Evolutionary conservation across 2,113 vertebrate genomes (phyloP).

Genomic region (Bungarus multicinctus): DNA sequence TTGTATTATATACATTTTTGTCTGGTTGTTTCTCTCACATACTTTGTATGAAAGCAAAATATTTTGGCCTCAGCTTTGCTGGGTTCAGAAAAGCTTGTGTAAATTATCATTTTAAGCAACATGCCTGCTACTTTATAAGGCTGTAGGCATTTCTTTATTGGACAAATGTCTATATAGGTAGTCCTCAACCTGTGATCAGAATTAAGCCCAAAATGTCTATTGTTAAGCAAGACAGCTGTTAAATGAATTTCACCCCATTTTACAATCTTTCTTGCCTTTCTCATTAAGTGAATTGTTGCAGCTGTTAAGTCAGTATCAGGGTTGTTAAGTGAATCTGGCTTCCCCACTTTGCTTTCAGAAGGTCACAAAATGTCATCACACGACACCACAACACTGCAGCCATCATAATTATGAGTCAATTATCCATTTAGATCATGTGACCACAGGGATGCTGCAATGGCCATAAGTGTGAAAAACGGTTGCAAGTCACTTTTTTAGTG

Average conservation of each 20-base stretch:
- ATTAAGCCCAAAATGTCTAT: not conserved
- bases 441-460: not conserved
- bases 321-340: not conserved
- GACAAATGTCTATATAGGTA: not conserved
- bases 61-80: not conserved
- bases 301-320: not conserved
- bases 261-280: not conserved
- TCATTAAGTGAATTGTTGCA: not conserved
- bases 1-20: not conserved
- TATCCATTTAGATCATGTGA: not conserved
- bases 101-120: not conserved
- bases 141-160: not conserved
- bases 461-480: not conserved
- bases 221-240: not conserved
- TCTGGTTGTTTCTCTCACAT: not conserved
- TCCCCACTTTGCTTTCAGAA: not conserved
- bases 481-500: not conserved
- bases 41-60: not conserved
- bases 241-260: not conserved
- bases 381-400: not conserved
- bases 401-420: not conserved
- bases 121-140: not conserved
- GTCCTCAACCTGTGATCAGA: too few species aligned
- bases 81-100: not conserved
- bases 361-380: not conserved